phyloP scores from a whole-genome alignment of 1,140 invertebrate genomes.

The Subanguina moxae region DNA sequence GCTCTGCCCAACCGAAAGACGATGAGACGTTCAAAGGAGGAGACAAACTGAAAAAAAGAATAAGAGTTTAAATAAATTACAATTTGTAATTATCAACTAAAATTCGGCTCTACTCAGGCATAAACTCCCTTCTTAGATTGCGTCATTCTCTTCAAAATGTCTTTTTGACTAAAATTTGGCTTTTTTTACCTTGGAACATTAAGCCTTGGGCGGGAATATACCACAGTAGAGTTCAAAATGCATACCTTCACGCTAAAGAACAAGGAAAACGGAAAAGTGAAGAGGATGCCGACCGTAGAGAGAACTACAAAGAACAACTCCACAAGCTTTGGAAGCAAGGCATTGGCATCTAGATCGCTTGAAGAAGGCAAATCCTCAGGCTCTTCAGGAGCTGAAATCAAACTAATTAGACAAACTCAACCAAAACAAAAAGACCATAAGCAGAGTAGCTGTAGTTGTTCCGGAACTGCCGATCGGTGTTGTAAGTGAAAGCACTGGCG shows the following conservation, averaged over 20 bases:
- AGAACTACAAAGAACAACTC: constrained; percentile 19
- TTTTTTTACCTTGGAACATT: too few relatives aligned
- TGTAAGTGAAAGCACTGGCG: constrained; percentile 40
- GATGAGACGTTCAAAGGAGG: constrained; percentile 34
- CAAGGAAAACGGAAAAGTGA: constrained; percentile 40
- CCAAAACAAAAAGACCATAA: not conserved
- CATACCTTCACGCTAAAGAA: constrained; percentile 44
- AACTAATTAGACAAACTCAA: constrained; percentile 12
- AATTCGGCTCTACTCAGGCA: too few relatives aligned
- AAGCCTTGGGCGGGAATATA: too few relatives aligned
- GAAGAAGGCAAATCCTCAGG: not conserved
- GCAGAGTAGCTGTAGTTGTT: constrained; percentile 22
- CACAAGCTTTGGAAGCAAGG: constrained; percentile 3
- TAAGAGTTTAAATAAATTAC: not conserved
- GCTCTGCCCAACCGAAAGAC: constrained; percentile 38
- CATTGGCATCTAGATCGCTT: not conserved
- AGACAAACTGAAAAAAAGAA: constrained; percentile 45
- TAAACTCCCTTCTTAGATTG: too few relatives aligned
- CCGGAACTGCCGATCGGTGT: constrained; percentile 39
- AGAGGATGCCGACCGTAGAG: constrained; percentile 26
- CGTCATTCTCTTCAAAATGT: not conserved
- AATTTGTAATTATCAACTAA: too few relatives aligned
- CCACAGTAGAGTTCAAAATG: not conserved
- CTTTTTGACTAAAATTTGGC: too few relatives aligned
- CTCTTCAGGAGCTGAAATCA: not conserved